Evolutionary conservation across 2,113 vertebrate genomes (phyloP), one percentile per base, ranked within the genome.

Genomic region (Siphamia tubifer): DNA sequence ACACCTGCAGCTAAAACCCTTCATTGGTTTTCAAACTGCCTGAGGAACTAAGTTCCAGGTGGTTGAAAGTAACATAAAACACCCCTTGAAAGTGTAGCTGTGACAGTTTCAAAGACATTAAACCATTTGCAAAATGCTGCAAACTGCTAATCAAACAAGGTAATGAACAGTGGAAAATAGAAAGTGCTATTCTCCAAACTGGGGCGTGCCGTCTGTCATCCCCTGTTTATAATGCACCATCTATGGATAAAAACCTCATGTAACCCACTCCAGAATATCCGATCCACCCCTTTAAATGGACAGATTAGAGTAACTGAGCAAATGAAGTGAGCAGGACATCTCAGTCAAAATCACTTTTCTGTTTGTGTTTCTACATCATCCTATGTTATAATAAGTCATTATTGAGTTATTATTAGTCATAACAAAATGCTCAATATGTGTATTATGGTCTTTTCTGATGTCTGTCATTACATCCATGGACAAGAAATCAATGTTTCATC

Each of bases 21-120:
- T 79, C 75, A 75, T 40, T 83, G 77, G 65, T 68, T 75, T 65
- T 71, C 56, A 79, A 47, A 74, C 58, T 55, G 68, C 67, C 44
- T 67, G 51, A 70, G 38, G 34, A 70, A 68, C 42, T 16, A 25
- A 43, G 45, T 58, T 66, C 74, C 60, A 81, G 54, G 52, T 79
- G 69, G 49, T 72, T 62, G 67, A 65, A 57, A 51, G 44, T 34
- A 79, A 45, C 48, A 74, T 70, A 58, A 81, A 81, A 66, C 63
- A 45, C 25, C 30, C 7, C 49, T 47, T 15, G 31, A 39, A 73
- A 67, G 57, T 63, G 42, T 67, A 23, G 9, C 20, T 24, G 20
- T 70, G 67, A 74, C 70, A 76, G 23, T 60, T 76, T 62, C 21
- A 43, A 52, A 68, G 49, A 54, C 23, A 30, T 57, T 17, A 48